Percentiles rank a stretch among this genome's conserved stretches.
Conservation (phyloP, 2,888 invertebrate species). For the Pseudococcus jackbeardsleyi region DNA sequence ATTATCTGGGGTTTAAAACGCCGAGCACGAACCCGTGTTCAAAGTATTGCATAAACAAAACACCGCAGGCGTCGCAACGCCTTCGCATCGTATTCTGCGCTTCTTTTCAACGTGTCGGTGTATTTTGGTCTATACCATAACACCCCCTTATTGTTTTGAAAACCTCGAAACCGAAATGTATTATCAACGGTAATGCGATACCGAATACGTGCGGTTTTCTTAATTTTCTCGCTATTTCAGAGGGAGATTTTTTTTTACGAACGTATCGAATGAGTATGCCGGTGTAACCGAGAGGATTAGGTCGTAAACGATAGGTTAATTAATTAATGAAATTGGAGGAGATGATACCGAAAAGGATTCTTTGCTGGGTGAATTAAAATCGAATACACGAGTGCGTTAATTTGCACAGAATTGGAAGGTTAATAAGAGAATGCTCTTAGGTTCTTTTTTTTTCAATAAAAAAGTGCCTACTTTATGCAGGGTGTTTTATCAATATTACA, state of each 20-base stretch:
- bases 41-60: constrained; percentile 25
- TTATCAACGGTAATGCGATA: constrained; percentile 24
- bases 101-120: constrained; percentile 1
- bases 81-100: not conserved
- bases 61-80: constrained; percentile 3
- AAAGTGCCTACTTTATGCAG: not conserved
- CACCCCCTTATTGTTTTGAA: constrained; percentile 16
- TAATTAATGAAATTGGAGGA: not conserved
- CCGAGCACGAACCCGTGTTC: constrained; percentile 37
- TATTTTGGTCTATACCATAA: not conserved
- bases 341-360: not conserved
- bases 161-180: constrained; percentile 28
- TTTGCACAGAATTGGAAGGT: not conserved
- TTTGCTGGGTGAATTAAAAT: not conserved
- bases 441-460: not conserved
- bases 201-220: constrained; percentile 18
- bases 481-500: not conserved
- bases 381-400: not conserved
- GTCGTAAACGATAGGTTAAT: not conserved
- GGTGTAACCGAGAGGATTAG: not conserved
- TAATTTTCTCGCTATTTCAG: not conserved
- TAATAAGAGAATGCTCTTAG: not conserved
- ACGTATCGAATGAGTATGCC: not conserved
- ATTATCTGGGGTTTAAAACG: constrained; percentile 37
- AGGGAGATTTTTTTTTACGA: not conserved